Percentiles rank a stretch among this genome's conserved stretches.
These are phyloP conservation scores for Coturnix japonica DNA, from an alignment of 2,113 vertebrate genomes.

Conservation along the genomic window DNA sequence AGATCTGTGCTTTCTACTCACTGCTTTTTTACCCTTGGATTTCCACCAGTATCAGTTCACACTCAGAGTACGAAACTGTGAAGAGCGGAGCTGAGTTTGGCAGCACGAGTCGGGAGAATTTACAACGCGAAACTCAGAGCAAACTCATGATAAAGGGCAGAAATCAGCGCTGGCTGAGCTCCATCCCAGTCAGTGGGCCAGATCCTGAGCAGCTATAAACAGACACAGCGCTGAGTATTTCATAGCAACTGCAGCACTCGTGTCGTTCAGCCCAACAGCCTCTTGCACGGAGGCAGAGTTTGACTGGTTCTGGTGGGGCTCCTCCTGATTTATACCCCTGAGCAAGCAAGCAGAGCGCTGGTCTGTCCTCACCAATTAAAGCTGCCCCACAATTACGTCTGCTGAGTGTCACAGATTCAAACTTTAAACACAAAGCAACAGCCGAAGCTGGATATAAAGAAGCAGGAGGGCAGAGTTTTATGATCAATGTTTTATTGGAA, in stretches of 20 bases:
- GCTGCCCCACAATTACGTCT: neutral
- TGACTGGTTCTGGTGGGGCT: neutral
- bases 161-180: constrained; percentile 35
- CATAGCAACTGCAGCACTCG: neutral
- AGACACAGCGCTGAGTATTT: neutral
- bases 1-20: constrained; percentile 33
- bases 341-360: neutral
- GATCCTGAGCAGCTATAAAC: constrained; percentile 17
- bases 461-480: constrained; percentile 67
- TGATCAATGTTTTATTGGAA: constrained; percentile 76
- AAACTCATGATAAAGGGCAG: constrained; percentile 25
- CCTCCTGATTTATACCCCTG: neutral
- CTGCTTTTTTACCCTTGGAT: constrained; percentile 61
- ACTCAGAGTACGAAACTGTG: constrained; percentile 48
- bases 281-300: neutral
- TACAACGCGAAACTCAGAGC: neutral
- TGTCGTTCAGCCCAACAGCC: neutral
- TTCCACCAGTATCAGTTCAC: constrained; percentile 66
- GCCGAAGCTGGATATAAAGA: constrained; percentile 44
- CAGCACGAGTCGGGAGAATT: constrained; percentile 53
- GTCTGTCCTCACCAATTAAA: constrained; percentile 40
- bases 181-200: constrained; percentile 1
- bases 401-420: constrained; percentile 32
- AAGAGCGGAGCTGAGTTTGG: constrained; percentile 54
- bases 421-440: constrained; percentile 54